Conservation (phyloP, 2,797 vertebrate species). For the Melanotaenia trifasciata region DNA sequence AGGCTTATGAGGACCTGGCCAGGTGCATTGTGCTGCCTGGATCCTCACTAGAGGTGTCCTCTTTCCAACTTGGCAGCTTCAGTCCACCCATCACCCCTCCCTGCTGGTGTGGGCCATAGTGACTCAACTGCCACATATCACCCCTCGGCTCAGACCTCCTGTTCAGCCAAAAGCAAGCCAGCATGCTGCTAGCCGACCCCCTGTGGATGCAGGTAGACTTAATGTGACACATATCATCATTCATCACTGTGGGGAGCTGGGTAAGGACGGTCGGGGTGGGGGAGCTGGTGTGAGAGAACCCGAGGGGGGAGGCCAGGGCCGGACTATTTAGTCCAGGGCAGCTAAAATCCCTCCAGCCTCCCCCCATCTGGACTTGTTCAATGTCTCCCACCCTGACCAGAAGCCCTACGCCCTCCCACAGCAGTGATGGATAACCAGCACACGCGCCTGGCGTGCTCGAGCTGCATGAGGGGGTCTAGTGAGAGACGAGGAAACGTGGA, state of each 20-base stretch:
- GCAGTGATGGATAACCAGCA: constrained; percentile 81
- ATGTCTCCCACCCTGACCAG: constrained; percentile 54
- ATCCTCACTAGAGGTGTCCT: constrained; percentile 52
- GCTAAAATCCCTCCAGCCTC: constrained; percentile 82
- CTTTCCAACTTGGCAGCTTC: constrained; percentile 66
- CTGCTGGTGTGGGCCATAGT: constrained; percentile 44
- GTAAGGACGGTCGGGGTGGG: constrained; percentile 61
- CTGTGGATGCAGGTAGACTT: constrained; percentile 76
- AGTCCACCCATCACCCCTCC: constrained; percentile 8
- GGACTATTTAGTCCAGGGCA: constrained; percentile 84
- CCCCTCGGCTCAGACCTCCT: constrained; percentile 74
- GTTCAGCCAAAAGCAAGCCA: constrained; percentile 62
- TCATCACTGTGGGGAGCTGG: constrained; percentile 60
- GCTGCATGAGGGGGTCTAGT: constrained; percentile 67
- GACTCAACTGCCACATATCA: constrained; percentile 82
- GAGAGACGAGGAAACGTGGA: constrained; percentile 57
- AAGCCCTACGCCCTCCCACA: constrained; percentile 58
- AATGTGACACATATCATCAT: constrained; percentile 85
- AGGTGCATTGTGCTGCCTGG: constrained; percentile 53
- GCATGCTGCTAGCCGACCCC: constrained; percentile 71
- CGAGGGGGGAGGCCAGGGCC: constrained; percentile 65
- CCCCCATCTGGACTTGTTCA: constrained; percentile 59
- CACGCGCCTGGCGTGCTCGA: constrained; percentile 71
- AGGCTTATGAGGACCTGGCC: constrained; percentile 48
- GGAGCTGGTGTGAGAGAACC: constrained; percentile 48